phyloP scores from a whole-genome alignment of 2,113 vertebrate species.

The Paraplagusia blochii region DNA sequence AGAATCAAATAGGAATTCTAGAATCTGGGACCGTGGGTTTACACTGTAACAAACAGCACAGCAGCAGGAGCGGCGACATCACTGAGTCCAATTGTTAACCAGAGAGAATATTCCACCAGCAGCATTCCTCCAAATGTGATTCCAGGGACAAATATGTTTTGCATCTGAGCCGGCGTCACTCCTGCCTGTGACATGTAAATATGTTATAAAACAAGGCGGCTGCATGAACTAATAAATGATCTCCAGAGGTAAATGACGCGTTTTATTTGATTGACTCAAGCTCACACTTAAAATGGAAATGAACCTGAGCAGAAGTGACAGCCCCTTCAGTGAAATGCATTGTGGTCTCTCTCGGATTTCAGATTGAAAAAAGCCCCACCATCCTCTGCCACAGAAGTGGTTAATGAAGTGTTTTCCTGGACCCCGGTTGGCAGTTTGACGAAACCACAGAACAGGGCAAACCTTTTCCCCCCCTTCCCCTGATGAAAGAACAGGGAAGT shows the following conservation, averaged over 20 bases:
- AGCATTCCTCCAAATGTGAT: no score
- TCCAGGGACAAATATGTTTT: slow-evolving; percentile 28
- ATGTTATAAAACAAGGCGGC: slow-evolving; percentile 45
- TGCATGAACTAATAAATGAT: slow-evolving; percentile 66
- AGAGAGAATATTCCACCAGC: no score
- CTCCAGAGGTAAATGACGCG: slow-evolving; percentile 60
- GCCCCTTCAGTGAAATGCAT: slow-evolving; percentile 67
- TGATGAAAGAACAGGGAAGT: slow-evolving; percentile 36
- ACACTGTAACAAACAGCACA: no score
- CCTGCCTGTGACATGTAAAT: slow-evolving; percentile 28
- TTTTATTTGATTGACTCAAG: slow-evolving; percentile 72
- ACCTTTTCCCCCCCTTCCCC: slow-evolving; percentile 35
- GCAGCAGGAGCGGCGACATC: no score
- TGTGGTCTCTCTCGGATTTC: slow-evolving; percentile 53
- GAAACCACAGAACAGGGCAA: slow-evolving; percentile 45
- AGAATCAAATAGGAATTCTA: no score
- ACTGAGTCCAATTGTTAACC: no score
- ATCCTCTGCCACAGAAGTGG: slow-evolving; percentile 60
- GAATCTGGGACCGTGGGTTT: no score
- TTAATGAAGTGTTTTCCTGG: slow-evolving; percentile 71
- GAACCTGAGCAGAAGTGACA: slow-evolving; percentile 65
- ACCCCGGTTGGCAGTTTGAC: slow-evolving; percentile 64
- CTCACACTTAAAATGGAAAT: slow-evolving; percentile 65
- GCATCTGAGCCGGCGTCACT: slow-evolving; percentile 25
- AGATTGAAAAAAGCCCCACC: slow-evolving; percentile 62